Evolutionary conservation across 2,797 vertebrate species (phyloP).

Genomic region (Tachyglossus aculeatus): DNA sequence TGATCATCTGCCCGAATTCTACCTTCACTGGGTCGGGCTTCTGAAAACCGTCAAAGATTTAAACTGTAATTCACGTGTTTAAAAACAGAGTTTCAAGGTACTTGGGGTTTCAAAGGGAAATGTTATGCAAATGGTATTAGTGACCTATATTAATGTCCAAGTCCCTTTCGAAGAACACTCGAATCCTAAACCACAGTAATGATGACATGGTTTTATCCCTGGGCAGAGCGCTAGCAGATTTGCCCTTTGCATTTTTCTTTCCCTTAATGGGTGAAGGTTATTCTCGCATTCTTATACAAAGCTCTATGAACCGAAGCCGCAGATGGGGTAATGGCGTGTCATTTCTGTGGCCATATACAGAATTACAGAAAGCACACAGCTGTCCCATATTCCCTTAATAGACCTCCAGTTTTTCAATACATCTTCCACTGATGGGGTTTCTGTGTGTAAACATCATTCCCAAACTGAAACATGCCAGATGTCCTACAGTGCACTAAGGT

Average conservation of each 20-base stretch:
- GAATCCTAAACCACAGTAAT: conserved; percentile 14
- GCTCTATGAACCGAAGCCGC: conserved; percentile 53
- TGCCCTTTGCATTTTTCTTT: conserved; percentile 31
- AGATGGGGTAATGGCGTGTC: conserved; percentile 63
- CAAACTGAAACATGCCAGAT: conserved; percentile 59
- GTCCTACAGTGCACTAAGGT: conserved; percentile 53
- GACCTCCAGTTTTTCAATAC: conserved; percentile 63
- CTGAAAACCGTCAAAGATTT: too few species aligned
- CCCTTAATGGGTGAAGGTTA: conserved; percentile 42
- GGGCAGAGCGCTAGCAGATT: conserved; percentile 8
- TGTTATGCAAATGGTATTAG: background rate
- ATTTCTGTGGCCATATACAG: conserved; percentile 60
- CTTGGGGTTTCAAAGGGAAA: background rate
- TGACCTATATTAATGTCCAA: conserved; percentile 34
- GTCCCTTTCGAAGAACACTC: conserved; percentile 21
- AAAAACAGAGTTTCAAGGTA: conserved; percentile 16
- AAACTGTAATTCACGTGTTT: conserved; percentile 9
- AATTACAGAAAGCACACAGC: conserved; percentile 60
- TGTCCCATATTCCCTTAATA: conserved; percentile 66
- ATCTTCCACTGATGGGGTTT: conserved; percentile 65
- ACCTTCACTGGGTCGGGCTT: conserved; percentile 43
- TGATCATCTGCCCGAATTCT: conserved; percentile 56
- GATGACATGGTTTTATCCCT: conserved; percentile 12
- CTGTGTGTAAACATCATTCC: conserved; percentile 66
- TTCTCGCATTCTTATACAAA: conserved; percentile 59